phyloP scores from a whole-genome alignment of 2,113 vertebrate species.

The Sapajus apella region DNA sequence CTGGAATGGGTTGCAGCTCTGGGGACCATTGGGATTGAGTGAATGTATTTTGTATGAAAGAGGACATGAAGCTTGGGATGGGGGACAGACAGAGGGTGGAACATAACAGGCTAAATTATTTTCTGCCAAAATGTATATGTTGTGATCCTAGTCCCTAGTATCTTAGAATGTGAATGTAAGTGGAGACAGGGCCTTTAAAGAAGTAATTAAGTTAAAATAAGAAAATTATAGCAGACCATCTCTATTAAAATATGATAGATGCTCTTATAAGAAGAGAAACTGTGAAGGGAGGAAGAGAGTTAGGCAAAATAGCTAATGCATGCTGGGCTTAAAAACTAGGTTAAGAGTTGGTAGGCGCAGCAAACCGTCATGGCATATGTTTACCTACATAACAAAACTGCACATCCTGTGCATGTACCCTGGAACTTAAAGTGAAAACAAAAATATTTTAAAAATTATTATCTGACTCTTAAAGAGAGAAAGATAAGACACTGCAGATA shows the following conservation, averaged over 20 bases:
- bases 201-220: not conserved
- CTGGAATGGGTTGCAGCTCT: not conserved
- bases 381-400: too few species aligned
- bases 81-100: not conserved
- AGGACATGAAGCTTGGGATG: not conserved
- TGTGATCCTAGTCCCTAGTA: not conserved
- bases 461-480: too few species aligned
- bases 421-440: too few species aligned
- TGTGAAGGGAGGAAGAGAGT: too few species aligned
- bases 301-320: too few species aligned
- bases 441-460: too few species aligned
- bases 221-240: not conserved
- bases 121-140: not conserved
- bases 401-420: too few species aligned
- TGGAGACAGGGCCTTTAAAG: not conserved
- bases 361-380: too few species aligned
- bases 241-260: not conserved
- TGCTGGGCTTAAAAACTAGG: too few species aligned
- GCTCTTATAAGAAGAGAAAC: not conserved
- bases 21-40: not conserved
- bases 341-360: too few species aligned
- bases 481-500: not conserved
- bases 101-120: not conserved
- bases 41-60: not conserved
- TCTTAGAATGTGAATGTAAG: not conserved